Conservation (phyloP, 2,797 vertebrate genomes). For the Anas bernieri region DNA sequence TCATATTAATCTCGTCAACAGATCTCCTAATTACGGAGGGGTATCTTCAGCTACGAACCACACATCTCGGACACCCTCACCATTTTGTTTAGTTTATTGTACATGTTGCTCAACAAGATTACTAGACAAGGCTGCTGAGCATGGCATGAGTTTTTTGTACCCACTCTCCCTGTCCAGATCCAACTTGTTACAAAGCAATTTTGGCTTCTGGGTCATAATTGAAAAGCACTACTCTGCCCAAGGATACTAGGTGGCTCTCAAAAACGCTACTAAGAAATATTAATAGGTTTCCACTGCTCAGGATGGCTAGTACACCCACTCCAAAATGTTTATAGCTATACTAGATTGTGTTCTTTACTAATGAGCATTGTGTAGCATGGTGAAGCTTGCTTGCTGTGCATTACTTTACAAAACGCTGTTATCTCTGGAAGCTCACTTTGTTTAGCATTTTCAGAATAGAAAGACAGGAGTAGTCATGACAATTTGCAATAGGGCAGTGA, state of each 20-base stretch:
- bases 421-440: not conserved
- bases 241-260: not conserved
- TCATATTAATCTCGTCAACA: not conserved
- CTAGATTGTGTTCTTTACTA: not conserved
- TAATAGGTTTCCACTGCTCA: not conserved
- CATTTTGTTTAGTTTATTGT: too few species aligned
- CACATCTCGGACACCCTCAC: not conserved
- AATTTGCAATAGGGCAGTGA: not conserved
- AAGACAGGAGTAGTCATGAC: not conserved
- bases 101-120: not conserved
- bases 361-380: not conserved
- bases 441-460: not conserved
- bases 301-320: not conserved
- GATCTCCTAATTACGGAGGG: not conserved
- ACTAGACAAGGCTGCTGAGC: not conserved
- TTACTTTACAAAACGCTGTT: not conserved
- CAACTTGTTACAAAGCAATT: not conserved
- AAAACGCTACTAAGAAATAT: not conserved
- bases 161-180: not conserved
- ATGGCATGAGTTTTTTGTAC: not conserved
- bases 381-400: not conserved
- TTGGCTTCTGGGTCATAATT: not conserved
- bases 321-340: not conserved
- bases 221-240: not conserved
- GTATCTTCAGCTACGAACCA: not conserved